Evolutionary conservation across 2,113 vertebrate genomes (phyloP).

Genomic region (Kryptolebias marmoratus): DNA sequence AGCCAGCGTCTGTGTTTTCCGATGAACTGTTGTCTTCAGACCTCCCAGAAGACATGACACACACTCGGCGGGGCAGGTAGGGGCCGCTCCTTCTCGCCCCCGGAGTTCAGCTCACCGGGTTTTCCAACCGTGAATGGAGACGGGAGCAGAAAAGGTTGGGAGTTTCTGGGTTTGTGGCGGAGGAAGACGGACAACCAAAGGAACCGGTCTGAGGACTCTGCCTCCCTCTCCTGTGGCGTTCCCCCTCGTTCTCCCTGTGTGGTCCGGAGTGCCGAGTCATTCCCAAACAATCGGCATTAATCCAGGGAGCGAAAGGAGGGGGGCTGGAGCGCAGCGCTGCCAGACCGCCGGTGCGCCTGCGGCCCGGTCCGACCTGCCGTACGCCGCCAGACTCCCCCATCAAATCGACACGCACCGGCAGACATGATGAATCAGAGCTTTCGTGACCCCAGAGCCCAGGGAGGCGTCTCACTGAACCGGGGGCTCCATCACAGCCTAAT

Average conservation of each 20-base stretch:
- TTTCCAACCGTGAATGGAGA: conserved; percentile 52
- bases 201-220: conserved; percentile 25
- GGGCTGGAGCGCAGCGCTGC: conserved; percentile 69
- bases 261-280: conserved; percentile 79
- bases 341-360: conserved; percentile 63
- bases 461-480: conserved; percentile 25
- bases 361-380: conserved; percentile 49
- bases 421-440: conserved; percentile 65
- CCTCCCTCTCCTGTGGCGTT: conserved; percentile 42
- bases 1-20: conserved; percentile 49
- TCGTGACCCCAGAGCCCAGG: conserved; percentile 48
- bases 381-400: conserved; percentile 50
- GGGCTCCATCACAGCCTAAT: conserved; percentile 49
- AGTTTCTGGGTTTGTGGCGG: conserved; percentile 11
- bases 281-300: conserved; percentile 83
- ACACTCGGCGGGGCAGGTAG: conserved; percentile 47
- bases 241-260: conserved; percentile 76
- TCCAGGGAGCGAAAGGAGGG: conserved; percentile 66
- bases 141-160: conserved; percentile 27
- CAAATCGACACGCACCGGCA: conserved; percentile 30
- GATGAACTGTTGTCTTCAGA: conserved; percentile 66
- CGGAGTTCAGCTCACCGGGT: conserved; percentile 39
- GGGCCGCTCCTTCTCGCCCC: conserved; percentile 33
- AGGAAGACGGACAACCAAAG: conserved; percentile 8
- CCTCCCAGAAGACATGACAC: conserved; percentile 61